Evolutionary conservation across 1,140 invertebrate species (phyloP), one percentile per base, ranked within the genome.

Genomic region (Drosophila pseudoobscura): DNA sequence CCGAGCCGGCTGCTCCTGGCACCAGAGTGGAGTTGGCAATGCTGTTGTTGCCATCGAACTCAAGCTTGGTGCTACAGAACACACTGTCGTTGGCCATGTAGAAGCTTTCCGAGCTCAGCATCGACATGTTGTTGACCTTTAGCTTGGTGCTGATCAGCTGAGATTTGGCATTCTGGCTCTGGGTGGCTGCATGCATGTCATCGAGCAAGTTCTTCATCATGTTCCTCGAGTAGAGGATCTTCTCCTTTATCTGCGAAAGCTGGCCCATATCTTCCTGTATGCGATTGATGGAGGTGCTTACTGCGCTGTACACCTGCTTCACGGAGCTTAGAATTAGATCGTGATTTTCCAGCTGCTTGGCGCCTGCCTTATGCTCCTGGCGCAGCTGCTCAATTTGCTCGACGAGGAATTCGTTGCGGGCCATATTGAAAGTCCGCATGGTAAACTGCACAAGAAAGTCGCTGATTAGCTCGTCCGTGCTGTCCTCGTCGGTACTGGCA

Each of bases 171-270:
- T 60, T 75, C 20, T 75, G 75, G 29, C 68, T 70, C 6, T 76
- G 75, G 0, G 63, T 54, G 22, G 73, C 59, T 3, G 76, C 60
- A 52, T 90, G 79, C 72, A 84, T 76, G 50, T 87, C 87, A 9
- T 89, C 75, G 45, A 91, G 51, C 56, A 84, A 44, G 46, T 78
- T 87, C 45, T 76, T 83, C 46, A 91, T 44, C 52, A 90, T 73
- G 46, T 84, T 89, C 41, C 91, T 89, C 1, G 84, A 90, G 35
- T 76, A 90, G 1, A 90, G 51, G 8, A 91, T 91, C 56, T 91
- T 91, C 8, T 90, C 90, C 44, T 91, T 91, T 17, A 91, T 91
- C 75, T 91, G 84, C 1, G 82, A 76, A 8, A 91, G 41, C 56
- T 90, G 90, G 9, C 73, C 47, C 72, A 91, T 80, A n/a, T 91